Conservation (phyloP, 2,113 vertebrate species). For the Carlito syrichta region DNA sequence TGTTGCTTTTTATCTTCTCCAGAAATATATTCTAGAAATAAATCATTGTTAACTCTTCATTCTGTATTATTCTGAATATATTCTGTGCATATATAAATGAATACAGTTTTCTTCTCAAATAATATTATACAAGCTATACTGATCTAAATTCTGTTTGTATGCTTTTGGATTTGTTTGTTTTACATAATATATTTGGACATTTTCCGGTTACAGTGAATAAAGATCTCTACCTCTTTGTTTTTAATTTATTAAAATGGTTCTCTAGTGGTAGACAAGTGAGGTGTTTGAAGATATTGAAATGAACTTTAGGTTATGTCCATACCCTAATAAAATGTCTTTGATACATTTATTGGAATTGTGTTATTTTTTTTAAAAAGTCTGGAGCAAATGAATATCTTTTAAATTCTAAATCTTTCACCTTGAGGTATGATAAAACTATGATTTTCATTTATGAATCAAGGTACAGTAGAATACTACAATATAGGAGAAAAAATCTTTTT, state of each 20-base stretch:
- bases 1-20: not conserved
- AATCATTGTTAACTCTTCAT: not conserved
- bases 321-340: constrained; percentile 43
- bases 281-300: not conserved
- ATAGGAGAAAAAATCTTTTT: not conserved
- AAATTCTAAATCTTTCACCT: not conserved
- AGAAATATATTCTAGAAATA: not conserved
- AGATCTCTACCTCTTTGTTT: constrained; percentile 32
- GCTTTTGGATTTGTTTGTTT: not conserved
- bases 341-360: constrained; percentile 30
- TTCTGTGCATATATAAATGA: not conserved
- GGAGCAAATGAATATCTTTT: not conserved
- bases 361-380: constrained; percentile 39
- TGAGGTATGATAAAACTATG: not conserved
- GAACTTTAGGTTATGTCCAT: not conserved
- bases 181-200: not conserved
- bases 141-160: not conserved
- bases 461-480: not conserved
- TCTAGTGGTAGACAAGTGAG: constrained; percentile 9
- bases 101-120: not conserved
- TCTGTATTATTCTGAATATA: constrained; percentile 22
- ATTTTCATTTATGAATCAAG: not conserved
- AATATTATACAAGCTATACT: not conserved
- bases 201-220: not conserved
- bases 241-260: constrained; percentile 2